Evolutionary conservation across 2,113 vertebrate species (phyloP), one percentile per base, ranked within the genome.

Genomic region (cat (Felis catus)): DNA sequence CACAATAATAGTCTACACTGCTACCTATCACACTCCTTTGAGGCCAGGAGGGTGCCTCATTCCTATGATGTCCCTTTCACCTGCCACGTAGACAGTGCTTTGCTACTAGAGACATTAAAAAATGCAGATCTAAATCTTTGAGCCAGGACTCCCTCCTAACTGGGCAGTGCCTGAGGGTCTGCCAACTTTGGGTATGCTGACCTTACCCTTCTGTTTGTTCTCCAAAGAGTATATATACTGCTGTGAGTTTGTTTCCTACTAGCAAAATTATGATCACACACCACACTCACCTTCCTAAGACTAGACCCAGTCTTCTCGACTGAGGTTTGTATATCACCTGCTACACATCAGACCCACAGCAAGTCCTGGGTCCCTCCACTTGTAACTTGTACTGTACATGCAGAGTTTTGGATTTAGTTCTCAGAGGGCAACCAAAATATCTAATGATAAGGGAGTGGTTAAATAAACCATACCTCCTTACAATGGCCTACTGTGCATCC

Each of bases 11-110:
- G 65, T 36, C 48, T 63, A 14, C 25, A 48, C 36, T 48, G 25
- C 79, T 33, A 0, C 3, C 1, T 2, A 2, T 1, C 0, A 0
- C 7, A 3, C 19, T 61, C 45, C 81, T 79, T 14, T 73, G 80
- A 76, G 53, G 66, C 21, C 25, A 5, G 15, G 12, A 85, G 2
- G 0, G 4, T 21, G 25, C 39, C 79, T 89, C 41, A 51, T 51
- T 45, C 66, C 39, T 7, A 25, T 0, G 1, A 29, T 2, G 7
- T 51, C 19, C 31, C 53, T 19, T 36, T 45, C 1, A 0, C 55
- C 48, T 65, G 5, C 71, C 45, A 7, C 2, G 31, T 0, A 68
- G 18, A 55, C 8, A 4, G 11, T 58, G 25, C 41, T 92, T 55
- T 66, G 71, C 58, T 48, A 3, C 39, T 19, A 14, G 71, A 18